phyloP scores from a whole-genome alignment of 2,797 vertebrate genomes.

The Sebastes itinus region DNA sequence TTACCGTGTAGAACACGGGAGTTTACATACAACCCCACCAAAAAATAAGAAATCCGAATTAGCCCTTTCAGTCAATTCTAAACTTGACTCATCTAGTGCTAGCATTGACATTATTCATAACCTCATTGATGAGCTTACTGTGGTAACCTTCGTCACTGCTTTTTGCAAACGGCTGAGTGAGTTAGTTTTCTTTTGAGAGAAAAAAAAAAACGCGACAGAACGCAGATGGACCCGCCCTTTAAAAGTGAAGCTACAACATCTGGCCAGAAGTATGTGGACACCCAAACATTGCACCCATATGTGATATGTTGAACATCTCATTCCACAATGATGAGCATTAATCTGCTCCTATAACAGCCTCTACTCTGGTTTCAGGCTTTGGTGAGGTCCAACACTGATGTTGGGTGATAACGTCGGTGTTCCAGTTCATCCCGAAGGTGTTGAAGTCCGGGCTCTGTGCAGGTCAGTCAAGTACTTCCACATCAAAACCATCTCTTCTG shows the following conservation, averaged over 20 bases:
- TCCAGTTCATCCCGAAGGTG: not conserved
- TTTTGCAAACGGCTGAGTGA: too few species aligned
- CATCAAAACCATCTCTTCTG: not conserved
- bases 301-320: not conserved
- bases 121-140: too few species aligned
- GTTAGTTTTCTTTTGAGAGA: not conserved
- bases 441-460: too few species aligned
- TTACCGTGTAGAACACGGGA: fast-evolving
- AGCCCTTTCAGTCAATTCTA: too few species aligned
- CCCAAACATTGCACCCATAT: not conserved
- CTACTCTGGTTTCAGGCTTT: not conserved
- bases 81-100: too few species aligned
- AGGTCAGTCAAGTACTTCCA: not conserved
- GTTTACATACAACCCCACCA: too few species aligned
- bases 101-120: too few species aligned
- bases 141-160: too few species aligned
- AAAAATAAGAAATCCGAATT: too few species aligned
- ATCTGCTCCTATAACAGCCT: not conserved
- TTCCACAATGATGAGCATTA: fast-evolving
- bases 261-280: not conserved
- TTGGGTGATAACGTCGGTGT: not conserved
- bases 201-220: too few species aligned
- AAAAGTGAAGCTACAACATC: not conserved
- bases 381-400: not conserved
- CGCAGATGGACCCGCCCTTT: too few species aligned